Evolutionary conservation across 2,888 invertebrate genomes (phyloP).

Genomic region (Oscheius sp.): DNA sequence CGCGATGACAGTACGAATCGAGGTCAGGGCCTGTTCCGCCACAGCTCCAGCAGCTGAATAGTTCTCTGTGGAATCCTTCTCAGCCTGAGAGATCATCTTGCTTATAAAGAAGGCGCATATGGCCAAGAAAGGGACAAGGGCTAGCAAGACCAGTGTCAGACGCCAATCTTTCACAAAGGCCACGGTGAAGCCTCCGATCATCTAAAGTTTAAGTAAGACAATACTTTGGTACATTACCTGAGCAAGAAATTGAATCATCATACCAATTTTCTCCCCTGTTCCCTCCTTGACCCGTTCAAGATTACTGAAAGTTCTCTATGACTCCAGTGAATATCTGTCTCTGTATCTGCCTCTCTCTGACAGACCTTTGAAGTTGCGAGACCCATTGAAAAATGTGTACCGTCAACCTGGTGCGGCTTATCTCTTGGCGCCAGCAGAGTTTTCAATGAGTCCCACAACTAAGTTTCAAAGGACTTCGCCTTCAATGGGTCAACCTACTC

Average conservation of each 20-base stretch:
- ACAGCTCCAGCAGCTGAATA: constrained; percentile 24
- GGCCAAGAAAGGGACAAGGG: constrained; percentile 69
- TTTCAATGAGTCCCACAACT: background rate
- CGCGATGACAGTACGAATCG: constrained; percentile 35
- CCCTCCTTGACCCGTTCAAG: constrained; percentile 67
- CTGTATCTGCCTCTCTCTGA: too few species aligned
- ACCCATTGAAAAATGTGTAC: too few species aligned
- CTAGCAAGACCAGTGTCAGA: constrained; percentile 71
- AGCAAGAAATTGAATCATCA: constrained; percentile 55
- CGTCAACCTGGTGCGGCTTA: too few species aligned
- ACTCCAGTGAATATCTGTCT: too few species aligned
- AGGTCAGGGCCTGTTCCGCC: constrained; percentile 23
- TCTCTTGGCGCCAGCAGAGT: too few species aligned
- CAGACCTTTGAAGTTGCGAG: too few species aligned
- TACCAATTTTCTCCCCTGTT: constrained; percentile 64
- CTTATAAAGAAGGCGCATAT: constrained; percentile 46
- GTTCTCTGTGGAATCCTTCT: constrained; percentile 37
- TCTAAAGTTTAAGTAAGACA: too few species aligned
- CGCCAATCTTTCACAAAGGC: constrained; percentile 64
- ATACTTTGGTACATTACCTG: background rate
- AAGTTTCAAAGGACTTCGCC: background rate
- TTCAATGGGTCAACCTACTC: constrained; percentile 73
- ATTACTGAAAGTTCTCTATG: constrained; percentile 49
- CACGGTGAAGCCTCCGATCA: constrained; percentile 48
- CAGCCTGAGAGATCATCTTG: constrained; percentile 19